These are phyloP conservation scores for Eremobia ochroleuca DNA, from an alignment of 2,888 invertebrate genomes.

Conservation along the genomic window DNA sequence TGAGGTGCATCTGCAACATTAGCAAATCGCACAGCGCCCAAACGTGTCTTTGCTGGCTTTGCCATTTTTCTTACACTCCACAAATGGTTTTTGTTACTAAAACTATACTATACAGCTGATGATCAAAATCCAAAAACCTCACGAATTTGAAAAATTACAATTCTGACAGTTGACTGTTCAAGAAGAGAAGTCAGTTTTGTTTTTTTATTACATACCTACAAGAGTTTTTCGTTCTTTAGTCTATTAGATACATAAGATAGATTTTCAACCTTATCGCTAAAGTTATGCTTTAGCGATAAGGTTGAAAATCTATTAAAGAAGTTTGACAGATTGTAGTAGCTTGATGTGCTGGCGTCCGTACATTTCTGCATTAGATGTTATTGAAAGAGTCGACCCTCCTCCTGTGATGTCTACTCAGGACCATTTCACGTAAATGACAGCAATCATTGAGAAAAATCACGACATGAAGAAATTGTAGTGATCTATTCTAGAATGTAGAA, in stretches of 20 bases:
- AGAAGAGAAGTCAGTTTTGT: constrained; percentile 14
- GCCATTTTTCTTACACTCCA: constrained; percentile 56
- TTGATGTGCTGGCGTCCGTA: no score
- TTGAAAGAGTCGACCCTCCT: no score
- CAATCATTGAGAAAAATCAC: no score
- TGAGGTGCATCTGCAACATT: constrained; percentile 73
- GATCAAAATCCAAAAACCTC: not conserved
- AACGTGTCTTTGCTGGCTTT: constrained; percentile 62
- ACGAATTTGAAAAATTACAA: not conserved
- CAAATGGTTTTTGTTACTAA: not conserved
- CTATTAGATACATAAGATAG: not conserved
- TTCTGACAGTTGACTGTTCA: constrained; percentile 33
- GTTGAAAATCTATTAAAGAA: no score
- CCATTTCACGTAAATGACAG: no score
- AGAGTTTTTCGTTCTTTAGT: not conserved
- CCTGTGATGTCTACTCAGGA: no score
- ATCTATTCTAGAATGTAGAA: no score
- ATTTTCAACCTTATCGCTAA: no score
- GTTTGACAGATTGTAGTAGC: no score
- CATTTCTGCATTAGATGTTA: no score
- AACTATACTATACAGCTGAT: constrained; percentile 3
- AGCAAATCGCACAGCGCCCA: constrained; percentile 80
- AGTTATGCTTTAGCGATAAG: no score
- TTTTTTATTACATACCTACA: not conserved
- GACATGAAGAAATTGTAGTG: no score